A percentile compares a stretch with the other conserved stretches of the same genome.
Evolutionary conservation across 2,113 vertebrate genomes (phyloP).

Genomic region (Nerophis lumbriciformis): DNA sequence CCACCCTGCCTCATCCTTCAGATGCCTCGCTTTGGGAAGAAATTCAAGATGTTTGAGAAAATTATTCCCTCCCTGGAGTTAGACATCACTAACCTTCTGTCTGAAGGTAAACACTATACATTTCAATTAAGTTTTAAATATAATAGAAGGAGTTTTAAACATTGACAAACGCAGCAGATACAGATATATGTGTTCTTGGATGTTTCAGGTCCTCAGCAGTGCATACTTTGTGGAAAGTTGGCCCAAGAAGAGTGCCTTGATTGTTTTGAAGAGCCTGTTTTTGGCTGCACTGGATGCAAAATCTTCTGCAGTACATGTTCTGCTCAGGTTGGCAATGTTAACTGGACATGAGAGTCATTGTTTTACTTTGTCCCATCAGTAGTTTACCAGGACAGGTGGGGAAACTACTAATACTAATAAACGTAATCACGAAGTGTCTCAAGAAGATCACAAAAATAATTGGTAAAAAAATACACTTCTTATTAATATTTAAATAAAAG

Average conservation of each 20-base stretch:
- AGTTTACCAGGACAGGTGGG: neutral
- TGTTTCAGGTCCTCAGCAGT: constrained; percentile 79
- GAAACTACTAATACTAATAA: too few species aligned
- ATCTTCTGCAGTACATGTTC: constrained; percentile 79
- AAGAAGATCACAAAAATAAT: too few species aligned
- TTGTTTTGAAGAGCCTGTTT: constrained; percentile 77
- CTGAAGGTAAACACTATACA: constrained; percentile 65
- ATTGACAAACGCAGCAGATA: neutral
- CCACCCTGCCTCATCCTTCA: constrained; percentile 88
- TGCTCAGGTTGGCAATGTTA: constrained; percentile 63
- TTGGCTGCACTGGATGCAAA: constrained; percentile 75
- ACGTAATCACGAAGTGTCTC: too few species aligned
- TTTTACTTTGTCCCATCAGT: neutral
- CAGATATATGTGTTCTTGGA: neutral
- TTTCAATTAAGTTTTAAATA: too few species aligned
- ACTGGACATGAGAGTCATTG: neutral
- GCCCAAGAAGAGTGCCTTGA: constrained; percentile 73
- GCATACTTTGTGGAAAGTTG: constrained; percentile 75
- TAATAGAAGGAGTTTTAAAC: neutral
- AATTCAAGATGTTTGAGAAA: constrained; percentile 91
- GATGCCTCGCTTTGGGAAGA: constrained; percentile 89
- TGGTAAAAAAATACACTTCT: too few species aligned
- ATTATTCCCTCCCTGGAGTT: constrained; percentile 85
- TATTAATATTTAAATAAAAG: too few species aligned
- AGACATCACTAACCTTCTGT: constrained; percentile 81